Base-by-base conservation (phyloP, 2,113 vertebrate genomes). In the Cyphomyrus plagiostoma region DNA sequence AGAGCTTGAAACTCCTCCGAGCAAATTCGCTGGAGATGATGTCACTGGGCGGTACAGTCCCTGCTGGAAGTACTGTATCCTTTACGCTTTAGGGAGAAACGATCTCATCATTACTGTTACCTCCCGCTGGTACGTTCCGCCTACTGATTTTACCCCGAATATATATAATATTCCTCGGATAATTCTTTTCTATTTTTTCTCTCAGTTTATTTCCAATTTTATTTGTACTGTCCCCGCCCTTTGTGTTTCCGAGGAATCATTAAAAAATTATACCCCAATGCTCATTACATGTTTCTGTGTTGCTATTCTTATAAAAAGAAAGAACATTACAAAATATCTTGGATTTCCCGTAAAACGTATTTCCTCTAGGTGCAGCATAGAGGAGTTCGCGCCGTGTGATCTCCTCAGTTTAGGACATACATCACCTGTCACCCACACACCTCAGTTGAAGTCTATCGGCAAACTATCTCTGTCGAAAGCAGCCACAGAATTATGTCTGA, bases 61-160 rank as follows among this genome's bases (percentile, higher is more conserved):
- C 88, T 46, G 80, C 85, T 84, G 90, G 83, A 87, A 82, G 23
- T 85, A 56, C 83, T 62, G 86, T 89, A 91, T 91, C 88, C 88
- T 35, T 30, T 26, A 70, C 87, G 86, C 90, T 91, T 91, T 70
- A 80, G 50, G 80, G 90, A 86, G 30, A 90, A 89, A 91, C 74
- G 89, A 86, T 83, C 58, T 85, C 91, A 89, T 91, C 88, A 88
- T 89, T 90, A 90, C 90, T 49, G 48, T 85, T 45, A 85, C 89
- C 90, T 85, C 86, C 90, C 89, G 88, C 91, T 87, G 84, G 87
- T 88, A 46, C 70, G 53, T 89, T 62, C 52, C 91, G 35, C 89
- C 89, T 77, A 89, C 87, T 91, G 90, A 89, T 92, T 90, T 87
- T 85, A 89, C 70, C 86, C 88, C 88, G 89, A 86, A 17, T 88